Evolutionary conservation across 1,140 invertebrate species (phyloP).

Genomic region (Drosophila bocqueti): DNA sequence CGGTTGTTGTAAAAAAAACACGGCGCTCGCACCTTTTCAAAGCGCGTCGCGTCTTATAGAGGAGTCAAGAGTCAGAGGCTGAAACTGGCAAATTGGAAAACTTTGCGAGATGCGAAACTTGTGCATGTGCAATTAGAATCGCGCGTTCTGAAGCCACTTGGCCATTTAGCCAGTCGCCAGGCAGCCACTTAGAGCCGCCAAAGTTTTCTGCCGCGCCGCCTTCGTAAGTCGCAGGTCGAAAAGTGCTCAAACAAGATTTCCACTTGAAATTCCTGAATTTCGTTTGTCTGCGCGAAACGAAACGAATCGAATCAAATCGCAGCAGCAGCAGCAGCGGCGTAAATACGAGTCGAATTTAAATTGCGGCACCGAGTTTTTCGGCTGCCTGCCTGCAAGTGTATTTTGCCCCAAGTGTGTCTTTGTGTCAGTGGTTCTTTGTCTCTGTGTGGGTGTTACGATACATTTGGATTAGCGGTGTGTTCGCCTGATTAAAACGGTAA

Average conservation of each 20-base stretch:
- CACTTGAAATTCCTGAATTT: slow-evolving; percentile 84
- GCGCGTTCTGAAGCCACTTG: slow-evolving; percentile 46
- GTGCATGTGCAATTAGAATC: slow-evolving; percentile 36
- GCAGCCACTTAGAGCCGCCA: slow-evolving; percentile 31
- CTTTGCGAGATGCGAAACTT: slow-evolving; percentile 25
- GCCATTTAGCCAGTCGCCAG: slow-evolving; percentile 31
- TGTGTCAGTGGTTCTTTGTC: slow-evolving; percentile 44
- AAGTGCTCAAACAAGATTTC: slow-evolving; percentile 83
- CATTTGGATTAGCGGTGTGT: slow-evolving; percentile 68
- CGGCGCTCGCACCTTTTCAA: slow-evolving; percentile 6
- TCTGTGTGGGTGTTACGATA: slow-evolving; percentile 28
- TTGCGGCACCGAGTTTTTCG: slow-evolving; percentile 29
- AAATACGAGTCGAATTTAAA: slow-evolving; percentile 64
- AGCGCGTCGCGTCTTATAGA: slow-evolving; percentile 34
- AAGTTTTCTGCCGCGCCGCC: slow-evolving; percentile 53
- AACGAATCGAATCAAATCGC: slow-evolving; percentile 44
- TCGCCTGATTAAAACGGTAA: slow-evolving; percentile 63
- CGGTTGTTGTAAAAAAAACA: background rate
- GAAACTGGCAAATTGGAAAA: slow-evolving; percentile 27
- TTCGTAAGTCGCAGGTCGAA: slow-evolving; percentile 54
- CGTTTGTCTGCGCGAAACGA: slow-evolving; percentile 58
- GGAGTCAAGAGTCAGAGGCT: slow-evolving; percentile 10
- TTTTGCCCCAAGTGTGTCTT: slow-evolving; percentile 51
- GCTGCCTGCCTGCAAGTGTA: slow-evolving; percentile 45
- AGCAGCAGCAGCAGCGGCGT: slow-evolving; percentile 34